Evolutionary conservation across 2,113 vertebrate genomes (phyloP).

Genomic region (Lophotis ruficrista): DNA sequence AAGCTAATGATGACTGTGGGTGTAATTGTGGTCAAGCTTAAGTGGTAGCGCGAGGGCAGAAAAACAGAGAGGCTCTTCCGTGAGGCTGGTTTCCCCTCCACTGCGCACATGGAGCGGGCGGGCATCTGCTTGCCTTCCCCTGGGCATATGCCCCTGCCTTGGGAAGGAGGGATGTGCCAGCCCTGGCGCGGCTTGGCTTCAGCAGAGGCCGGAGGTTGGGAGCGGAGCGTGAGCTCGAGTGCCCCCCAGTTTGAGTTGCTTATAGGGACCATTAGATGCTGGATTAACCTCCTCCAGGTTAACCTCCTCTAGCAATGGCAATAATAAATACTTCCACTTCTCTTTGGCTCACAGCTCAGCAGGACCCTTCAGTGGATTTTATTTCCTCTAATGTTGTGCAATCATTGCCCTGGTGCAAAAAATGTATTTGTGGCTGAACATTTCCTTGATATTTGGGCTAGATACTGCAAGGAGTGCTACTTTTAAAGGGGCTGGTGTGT

Average conservation of each 20-base stretch:
- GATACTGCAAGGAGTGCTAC: neutral
- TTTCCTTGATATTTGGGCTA: neutral
- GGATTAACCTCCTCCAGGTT: neutral
- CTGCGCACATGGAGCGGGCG: rapidly evolving
- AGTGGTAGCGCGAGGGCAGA: conserved; percentile 14
- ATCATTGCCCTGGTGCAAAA: neutral
- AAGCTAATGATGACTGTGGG: conserved; percentile 37
- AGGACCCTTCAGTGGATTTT: neutral
- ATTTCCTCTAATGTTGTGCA: neutral
- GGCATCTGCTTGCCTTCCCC: neutral
- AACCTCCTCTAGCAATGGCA: neutral
- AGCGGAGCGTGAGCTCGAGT: rapidly evolving
- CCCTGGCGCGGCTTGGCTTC: rapidly evolving
- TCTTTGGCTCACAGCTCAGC: neutral
- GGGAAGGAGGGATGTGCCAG: neutral
- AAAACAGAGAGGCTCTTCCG: neutral
- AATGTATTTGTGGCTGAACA: neutral
- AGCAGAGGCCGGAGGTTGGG: rapidly evolving
- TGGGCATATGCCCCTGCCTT: rapidly evolving
- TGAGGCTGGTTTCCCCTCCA: neutral
- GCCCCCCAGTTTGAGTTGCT: neutral
- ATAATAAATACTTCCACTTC: neutral
- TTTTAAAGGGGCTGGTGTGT: neutral
- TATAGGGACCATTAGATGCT: neutral
- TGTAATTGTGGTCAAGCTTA: conserved; percentile 30